phyloP scores from a whole-genome alignment of 2,888 invertebrate species.

The Linnaemya tessellans region DNA sequence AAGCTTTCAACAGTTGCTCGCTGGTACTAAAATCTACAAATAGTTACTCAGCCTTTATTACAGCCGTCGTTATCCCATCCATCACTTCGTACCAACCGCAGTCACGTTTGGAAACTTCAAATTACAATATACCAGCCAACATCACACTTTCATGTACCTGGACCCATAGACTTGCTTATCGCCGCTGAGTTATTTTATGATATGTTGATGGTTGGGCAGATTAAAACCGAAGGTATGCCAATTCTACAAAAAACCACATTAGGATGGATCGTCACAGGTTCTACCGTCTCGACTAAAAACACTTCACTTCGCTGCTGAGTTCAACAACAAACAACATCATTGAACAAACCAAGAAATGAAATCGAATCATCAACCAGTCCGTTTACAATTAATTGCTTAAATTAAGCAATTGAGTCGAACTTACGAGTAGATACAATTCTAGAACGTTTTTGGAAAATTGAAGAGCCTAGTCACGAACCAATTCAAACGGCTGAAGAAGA shows the following conservation, averaged over 20 bases:
- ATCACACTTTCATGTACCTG: neutral
- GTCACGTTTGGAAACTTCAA: no score
- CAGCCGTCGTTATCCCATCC: no score
- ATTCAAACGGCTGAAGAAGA: conserved; percentile 31
- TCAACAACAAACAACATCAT: no score
- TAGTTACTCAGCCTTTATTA: no score
- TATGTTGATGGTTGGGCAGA: conserved; percentile 30
- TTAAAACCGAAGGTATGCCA: conserved; percentile 20
- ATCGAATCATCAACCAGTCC: no score
- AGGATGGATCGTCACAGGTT: conserved; percentile 1
- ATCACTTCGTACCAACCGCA: no score
- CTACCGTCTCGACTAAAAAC: no score
- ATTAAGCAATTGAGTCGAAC: no score
- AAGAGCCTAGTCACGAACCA: neutral
- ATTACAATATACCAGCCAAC: no score
- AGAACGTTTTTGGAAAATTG: conserved; percentile 56
- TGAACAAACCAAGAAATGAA: no score
- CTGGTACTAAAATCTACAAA: neutral
- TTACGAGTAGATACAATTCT: neutral
- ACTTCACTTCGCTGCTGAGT: no score
- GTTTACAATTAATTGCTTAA: no score
- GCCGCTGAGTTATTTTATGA: neutral
- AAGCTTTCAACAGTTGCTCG: neutral
- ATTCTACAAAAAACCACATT: conserved; percentile 43
- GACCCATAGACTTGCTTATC: conserved; percentile 26